Conservation (phyloP, 1,140 invertebrate species). For the Chlorops oryzae region DNA sequence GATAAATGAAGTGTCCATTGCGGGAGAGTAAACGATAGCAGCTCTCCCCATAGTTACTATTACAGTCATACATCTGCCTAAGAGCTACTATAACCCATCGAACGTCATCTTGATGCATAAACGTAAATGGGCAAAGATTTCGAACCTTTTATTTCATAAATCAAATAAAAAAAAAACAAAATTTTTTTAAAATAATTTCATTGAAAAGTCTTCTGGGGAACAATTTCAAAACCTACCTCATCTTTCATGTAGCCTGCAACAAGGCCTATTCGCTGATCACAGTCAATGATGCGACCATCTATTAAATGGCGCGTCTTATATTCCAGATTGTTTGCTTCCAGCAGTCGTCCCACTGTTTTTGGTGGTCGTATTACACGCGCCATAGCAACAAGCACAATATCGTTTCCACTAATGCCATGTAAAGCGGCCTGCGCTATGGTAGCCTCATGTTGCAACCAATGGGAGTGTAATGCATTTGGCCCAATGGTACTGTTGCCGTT, state of each 20-base stretch:
- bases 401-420: conserved; percentile 52
- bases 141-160: conserved; percentile 24
- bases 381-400: conserved; percentile 62
- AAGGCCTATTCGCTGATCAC: conserved; percentile 77
- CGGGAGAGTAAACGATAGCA: conserved; percentile 73
- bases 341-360: conserved; percentile 58
- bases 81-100: conserved; percentile 76
- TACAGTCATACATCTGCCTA: conserved; percentile 75
- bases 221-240: conserved; percentile 71
- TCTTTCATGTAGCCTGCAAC: conserved; percentile 79
- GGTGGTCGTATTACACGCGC: conserved; percentile 59
- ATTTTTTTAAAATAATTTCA: neutral
- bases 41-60: conserved; percentile 66
- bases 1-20: conserved; percentile 72
- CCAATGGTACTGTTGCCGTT: conserved; percentile 30
- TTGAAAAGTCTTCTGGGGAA: neutral
- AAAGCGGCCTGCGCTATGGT: conserved; percentile 43
- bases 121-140: conserved; percentile 68
- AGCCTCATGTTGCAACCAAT: conserved; percentile 37
- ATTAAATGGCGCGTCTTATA: conserved; percentile 77
- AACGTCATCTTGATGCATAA: conserved; percentile 80
- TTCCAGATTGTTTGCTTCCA: conserved; percentile 72
- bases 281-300: conserved; percentile 76
- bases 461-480: conserved; percentile 37
- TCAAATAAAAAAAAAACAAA: neutral